These are phyloP conservation scores for Agonopterix alstromeriana DNA, from an alignment of 2,888 invertebrate genomes.

Conservation along the genomic window DNA sequence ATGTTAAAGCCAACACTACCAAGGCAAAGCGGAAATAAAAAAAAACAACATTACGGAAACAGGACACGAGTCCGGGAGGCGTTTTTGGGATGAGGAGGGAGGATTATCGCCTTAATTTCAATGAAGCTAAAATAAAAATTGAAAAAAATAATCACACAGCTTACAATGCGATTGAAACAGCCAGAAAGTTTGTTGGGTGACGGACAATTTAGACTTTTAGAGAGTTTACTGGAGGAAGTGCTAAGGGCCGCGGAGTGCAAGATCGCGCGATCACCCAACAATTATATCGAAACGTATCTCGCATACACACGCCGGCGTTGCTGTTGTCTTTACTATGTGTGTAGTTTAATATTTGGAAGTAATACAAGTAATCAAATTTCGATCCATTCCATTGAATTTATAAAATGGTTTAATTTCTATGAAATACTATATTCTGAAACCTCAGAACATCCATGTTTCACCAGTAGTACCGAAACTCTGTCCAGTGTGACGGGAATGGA, in stretches of 20 bases:
- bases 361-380: no score
- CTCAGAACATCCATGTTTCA: no score
- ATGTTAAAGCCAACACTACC: conserved; percentile 73
- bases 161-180: conserved; percentile 65
- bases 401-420: no score
- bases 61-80: conserved; percentile 73
- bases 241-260: conserved; percentile 48
- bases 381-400: no score
- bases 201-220: conserved; percentile 27
- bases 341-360: no score
- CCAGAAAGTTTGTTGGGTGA: conserved; percentile 68
- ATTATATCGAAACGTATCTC: conserved; percentile 38
- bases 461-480: no score
- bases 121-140: conserved; percentile 60
- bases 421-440: no score
- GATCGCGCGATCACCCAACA: conserved; percentile 68
- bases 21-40: conserved; percentile 71
- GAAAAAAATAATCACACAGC: conserved; percentile 65
- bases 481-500: no score
- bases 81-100: conserved; percentile 41
- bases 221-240: conserved; percentile 27
- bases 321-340: no score
- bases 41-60: conserved; percentile 70
- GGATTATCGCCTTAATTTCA: conserved; percentile 8
- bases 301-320: conserved; percentile 47